These are phyloP conservation scores for Latheticus oryzae DNA, from an alignment of 2,888 invertebrate species.

Conservation along the genomic window DNA sequence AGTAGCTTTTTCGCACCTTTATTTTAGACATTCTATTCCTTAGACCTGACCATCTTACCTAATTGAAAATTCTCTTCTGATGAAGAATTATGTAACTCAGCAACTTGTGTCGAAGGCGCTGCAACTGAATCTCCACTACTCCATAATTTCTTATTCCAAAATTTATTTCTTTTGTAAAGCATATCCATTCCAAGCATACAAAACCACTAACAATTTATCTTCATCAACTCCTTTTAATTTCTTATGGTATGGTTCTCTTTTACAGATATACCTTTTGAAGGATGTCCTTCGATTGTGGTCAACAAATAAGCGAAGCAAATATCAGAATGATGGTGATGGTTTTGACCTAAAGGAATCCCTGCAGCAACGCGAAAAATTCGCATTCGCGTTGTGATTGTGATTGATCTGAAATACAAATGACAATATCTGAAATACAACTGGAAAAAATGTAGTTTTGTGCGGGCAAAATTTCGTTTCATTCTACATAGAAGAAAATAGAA, in stretches of 20 bases:
- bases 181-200: slow-evolving; percentile 81
- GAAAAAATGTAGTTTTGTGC: too few species aligned
- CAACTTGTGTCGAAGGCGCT: slow-evolving; percentile 71
- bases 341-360: slow-evolving; percentile 52
- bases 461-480: too few species aligned
- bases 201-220: slow-evolving; percentile 70
- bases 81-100: slow-evolving; percentile 74
- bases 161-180: slow-evolving; percentile 80
- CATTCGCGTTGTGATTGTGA: too few species aligned
- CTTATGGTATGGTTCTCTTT: slow-evolving; percentile 71
- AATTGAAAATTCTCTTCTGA: too few species aligned
- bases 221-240: slow-evolving; percentile 65
- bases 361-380: too few species aligned
- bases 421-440: too few species aligned
- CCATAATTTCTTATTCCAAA: slow-evolving; percentile 71
- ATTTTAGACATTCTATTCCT: too few species aligned
- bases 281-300: slow-evolving; percentile 51
- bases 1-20: too few species aligned
- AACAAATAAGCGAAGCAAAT: slow-evolving; percentile 73
- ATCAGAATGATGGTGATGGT: slow-evolving; percentile 70
- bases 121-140: slow-evolving; percentile 74
- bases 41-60: too few species aligned
- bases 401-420: too few species aligned
- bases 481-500: too few species aligned
- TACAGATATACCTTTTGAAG: slow-evolving; percentile 62